A percentile compares a stretch with the other conserved stretches of the same genome.
phyloP scores from a whole-genome alignment of 2,888 invertebrate species.

The Philaethria dido region DNA sequence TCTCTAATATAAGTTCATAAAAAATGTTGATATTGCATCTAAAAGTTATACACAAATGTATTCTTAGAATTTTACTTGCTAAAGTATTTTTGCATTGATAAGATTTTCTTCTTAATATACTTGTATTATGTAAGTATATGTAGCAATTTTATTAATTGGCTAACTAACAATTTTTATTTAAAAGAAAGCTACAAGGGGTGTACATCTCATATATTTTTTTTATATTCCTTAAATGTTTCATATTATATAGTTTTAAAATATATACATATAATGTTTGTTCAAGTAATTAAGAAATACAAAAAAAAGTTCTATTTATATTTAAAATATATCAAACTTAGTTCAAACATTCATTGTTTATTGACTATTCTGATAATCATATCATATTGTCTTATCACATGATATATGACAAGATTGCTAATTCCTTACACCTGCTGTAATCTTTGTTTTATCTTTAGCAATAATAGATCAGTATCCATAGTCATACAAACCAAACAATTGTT shows the following conservation, averaged over 20 bases:
- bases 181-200: no score
- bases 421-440: slow-evolving; percentile 20
- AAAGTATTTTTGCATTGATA: no score
- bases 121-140: no score
- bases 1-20: no score
- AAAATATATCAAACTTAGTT: background rate
- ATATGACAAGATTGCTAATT: slow-evolving; percentile 10
- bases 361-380: background rate
- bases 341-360: slow-evolving; percentile 2
- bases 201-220: no score
- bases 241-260: background rate
- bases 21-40: no score
- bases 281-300: background rate
- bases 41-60: no score
- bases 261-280: background rate
- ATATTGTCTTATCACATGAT: slow-evolving; percentile 12
- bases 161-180: no score
- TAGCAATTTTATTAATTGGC: no score
- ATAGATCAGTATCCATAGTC: slow-evolving; percentile 1
- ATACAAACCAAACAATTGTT: background rate
- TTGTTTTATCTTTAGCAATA: slow-evolving; percentile 15
- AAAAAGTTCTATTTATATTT: background rate
- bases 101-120: no score
- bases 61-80: no score
- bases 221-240: no score